These are phyloP conservation scores for Acanthopagrus latus DNA, from an alignment of 2,797 vertebrate species.

Conservation along the genomic window DNA sequence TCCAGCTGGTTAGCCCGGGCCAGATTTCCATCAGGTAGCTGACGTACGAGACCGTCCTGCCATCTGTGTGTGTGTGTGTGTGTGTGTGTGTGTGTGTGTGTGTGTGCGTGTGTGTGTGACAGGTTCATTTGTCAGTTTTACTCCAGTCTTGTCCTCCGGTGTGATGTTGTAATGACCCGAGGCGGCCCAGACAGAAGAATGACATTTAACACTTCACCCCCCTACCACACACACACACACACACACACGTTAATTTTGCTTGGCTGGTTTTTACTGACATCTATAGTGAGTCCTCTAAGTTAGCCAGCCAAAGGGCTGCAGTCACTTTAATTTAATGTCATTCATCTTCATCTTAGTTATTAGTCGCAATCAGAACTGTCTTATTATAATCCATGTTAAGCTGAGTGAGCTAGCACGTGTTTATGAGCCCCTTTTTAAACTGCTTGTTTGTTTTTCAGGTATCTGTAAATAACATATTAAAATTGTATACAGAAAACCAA, in stretches of 20 bases:
- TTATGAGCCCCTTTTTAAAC: background rate
- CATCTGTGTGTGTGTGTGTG: constrained; percentile 49
- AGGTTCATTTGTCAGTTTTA: constrained; percentile 75
- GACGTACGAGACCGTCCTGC: constrained; percentile 56
- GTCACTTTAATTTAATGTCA: background rate
- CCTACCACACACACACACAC: background rate
- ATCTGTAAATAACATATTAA: constrained; percentile 18
- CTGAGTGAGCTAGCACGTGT: background rate
- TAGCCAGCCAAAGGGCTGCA: background rate
- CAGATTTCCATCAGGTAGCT: constrained; percentile 72
- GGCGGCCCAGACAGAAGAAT: constrained; percentile 44
- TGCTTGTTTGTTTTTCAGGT: background rate
- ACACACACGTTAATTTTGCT: background rate
- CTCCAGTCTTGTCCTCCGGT: constrained; percentile 61
- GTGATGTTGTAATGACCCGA: constrained; percentile 66
- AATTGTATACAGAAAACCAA: background rate
- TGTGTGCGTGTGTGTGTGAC: constrained; percentile 26
- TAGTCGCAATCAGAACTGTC: background rate
- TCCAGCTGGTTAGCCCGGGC: constrained; percentile 76
- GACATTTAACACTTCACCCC: constrained; percentile 41
- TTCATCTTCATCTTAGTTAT: background rate
- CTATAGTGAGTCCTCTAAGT: background rate
- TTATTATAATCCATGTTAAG: background rate
- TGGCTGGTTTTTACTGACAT: background rate
- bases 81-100: constrained; percentile 40